Base-by-base conservation (phyloP, 53 echinoderm and acorn worm genomes). In the Paracentrotus lividus region DNA sequence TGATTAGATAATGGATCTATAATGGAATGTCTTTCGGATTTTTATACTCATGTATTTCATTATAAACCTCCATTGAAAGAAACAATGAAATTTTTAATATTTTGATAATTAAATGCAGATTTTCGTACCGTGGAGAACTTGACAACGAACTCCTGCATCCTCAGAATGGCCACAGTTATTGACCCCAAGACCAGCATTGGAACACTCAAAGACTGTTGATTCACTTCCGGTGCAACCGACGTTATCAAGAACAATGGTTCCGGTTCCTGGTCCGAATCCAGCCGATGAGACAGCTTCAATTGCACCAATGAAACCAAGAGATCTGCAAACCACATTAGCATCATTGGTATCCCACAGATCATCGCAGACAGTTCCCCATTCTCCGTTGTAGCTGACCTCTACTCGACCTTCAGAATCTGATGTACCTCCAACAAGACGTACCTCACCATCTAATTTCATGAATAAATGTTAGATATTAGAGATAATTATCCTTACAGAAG, bases 101-200 rank as follows among this genome's bases (percentile, higher is more conserved):
- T 55, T 7, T 5, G 5, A 33, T 55, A 43, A 32, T 23, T 23
- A 23, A 56, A 13, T 9, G 10, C 23, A 38, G n/a, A n/a, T n/a
- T n/a, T n/a, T n/a, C 49, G 10, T 7, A 57, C 57, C 57, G 16
- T 57, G 18, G 18, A 57, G 20, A 7, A 57, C 27, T 36, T 60
- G 23, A 53, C 86, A 86, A 2, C 86, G 86, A 52, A 86, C 86
- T 26, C 95, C 95, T 8, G 95, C 95, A 42, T 95, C 95, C 32
- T 95, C 95, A 23, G n/a, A 18, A 86, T 95, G 95, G 2, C 88
- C 94, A 66, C 95, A 95, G 85, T 96, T 93, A 72, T 93, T 84
- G 38, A 43, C 33, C 12, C 95, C 95, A 24, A 93, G 38, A 13
- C 90, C 93, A 42, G 55, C 76, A 75, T 90, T 55, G 23, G 32